phyloP scores from a whole-genome alignment of 2,888 invertebrate genomes.

The Baronia brevicornis region DNA sequence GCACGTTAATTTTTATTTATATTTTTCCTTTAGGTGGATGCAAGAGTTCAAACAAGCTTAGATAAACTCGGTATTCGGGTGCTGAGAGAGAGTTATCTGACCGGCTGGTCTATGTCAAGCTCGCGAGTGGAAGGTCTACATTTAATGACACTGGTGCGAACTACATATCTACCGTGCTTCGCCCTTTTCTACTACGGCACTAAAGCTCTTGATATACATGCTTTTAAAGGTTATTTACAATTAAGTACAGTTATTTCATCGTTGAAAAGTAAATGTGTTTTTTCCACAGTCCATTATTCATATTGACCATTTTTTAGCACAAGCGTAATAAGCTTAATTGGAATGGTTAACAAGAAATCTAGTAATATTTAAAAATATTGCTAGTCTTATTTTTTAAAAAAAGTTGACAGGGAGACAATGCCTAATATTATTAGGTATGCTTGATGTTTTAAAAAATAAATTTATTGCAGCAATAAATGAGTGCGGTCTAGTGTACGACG shows the following conservation, averaged over 20 bases:
- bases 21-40: constrained; percentile 52
- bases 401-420: too few relatives aligned
- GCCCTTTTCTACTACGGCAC: constrained; percentile 76
- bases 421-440: too few relatives aligned
- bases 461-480: constrained; percentile 72
- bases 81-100: constrained; percentile 62
- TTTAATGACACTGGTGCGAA: constrained; percentile 66
- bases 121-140: constrained; percentile 44
- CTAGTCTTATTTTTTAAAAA: too few relatives aligned
- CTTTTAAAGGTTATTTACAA: constrained; percentile 56
- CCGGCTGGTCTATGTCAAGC: constrained; percentile 58
- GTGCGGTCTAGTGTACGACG: constrained; percentile 77
- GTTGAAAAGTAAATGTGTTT: not conserved
- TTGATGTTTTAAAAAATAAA: too few relatives aligned
- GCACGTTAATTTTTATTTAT: not conserved
- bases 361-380: too few relatives aligned
- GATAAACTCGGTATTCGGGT: constrained; percentile 54
- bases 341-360: too few relatives aligned
- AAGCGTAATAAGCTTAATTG: too few relatives aligned
- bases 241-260: not conserved
- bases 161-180: constrained; percentile 63
- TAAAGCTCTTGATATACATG: constrained; percentile 64
- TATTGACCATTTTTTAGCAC: too few relatives aligned
- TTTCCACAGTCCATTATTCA: too few relatives aligned
- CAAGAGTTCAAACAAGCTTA: constrained; percentile 58